These are phyloP conservation scores for Andinoacara biseriatus DNA, from an alignment of 2,113 vertebrate genomes.

Conservation along the genomic window DNA sequence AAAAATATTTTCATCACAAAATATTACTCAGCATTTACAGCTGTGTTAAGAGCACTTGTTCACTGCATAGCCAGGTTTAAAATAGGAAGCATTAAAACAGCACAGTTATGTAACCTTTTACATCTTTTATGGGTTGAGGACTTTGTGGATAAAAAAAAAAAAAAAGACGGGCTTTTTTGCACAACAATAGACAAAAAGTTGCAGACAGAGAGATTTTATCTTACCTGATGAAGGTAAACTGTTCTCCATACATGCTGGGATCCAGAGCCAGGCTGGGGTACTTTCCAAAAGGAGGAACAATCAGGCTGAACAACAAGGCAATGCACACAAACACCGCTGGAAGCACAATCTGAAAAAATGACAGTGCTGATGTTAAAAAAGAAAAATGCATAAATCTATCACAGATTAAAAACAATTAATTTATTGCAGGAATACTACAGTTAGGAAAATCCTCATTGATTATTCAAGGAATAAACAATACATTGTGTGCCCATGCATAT, in stretches of 20 bases:
- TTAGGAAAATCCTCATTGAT: neutral
- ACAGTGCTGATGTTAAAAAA: conserved; percentile 31
- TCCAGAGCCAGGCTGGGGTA: conserved; percentile 93
- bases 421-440: neutral
- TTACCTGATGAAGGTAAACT: conserved; percentile 95
- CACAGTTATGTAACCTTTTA: conserved; percentile 1
- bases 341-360: conserved; percentile 89
- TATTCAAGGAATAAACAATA: neutral
- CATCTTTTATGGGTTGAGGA: conserved; percentile 16
- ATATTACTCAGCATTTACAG: neutral
- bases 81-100: neutral
- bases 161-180: neutral
- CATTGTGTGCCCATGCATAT: neutral
- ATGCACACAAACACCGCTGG: conserved; percentile 98
- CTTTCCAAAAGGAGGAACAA: conserved; percentile 96
- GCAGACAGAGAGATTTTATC: neutral
- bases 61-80: neutral
- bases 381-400: neutral
- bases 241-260: conserved; percentile 95
- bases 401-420: neutral
- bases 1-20: neutral
- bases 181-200: neutral
- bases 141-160: neutral
- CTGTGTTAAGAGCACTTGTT: neutral
- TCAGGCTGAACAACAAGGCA: conserved; percentile 95